Base-by-base conservation (phyloP, 2,797 vertebrate genomes). In the Lutra lutra region DNA sequence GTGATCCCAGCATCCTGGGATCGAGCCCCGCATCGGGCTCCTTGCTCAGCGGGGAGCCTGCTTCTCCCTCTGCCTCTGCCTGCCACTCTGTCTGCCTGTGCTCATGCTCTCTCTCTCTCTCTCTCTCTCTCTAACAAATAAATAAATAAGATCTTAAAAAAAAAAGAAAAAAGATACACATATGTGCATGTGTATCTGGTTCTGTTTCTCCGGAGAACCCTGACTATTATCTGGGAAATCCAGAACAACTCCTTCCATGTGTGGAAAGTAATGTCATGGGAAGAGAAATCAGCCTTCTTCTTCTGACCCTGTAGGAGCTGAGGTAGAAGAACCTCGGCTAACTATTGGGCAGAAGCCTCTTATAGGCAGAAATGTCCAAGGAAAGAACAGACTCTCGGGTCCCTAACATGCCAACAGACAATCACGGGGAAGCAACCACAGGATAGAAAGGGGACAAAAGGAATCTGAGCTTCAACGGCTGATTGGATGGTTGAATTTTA, bases 121-220 rank as follows among this genome's bases (percentile, higher is more conserved):
- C n/a, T n/a, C n/a, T n/a, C n/a, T n/a, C n/a, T n/a, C n/a, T n/a
- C n/a, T n/a, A n/a, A n/a, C n/a, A n/a, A n/a, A n/a, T n/a, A n/a
- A n/a, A n/a, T n/a, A n/a, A n/a, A n/a, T n/a, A n/a, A n/a, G n/a
- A n/a, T n/a, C n/a, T n/a, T n/a, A n/a, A n/a, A n/a, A n/a, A n/a
- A n/a, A n/a, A n/a, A n/a, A n/a, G n/a, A n/a, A n/a, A n/a, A n/a
- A n/a, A n/a, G n/a, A n/a, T n/a, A n/a, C n/a, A n/a, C 43, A 48
- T 48, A n/a, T n/a, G 23, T 14, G 14, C 2, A 4, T 9, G 9
- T n/a, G 4, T 48, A 23, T 48, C 1, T n/a, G 43, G 5, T 54
- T 86, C 77, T 92, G 20, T 77, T 62, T 72, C 77, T 82, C 84
- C 54, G 35, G 17, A 82, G 66, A 82, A 84, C 86, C 43, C 84